phyloP scores from a whole-genome alignment of 2,797 vertebrate genomes.

The Oryzias dopingdopingensis region DNA sequence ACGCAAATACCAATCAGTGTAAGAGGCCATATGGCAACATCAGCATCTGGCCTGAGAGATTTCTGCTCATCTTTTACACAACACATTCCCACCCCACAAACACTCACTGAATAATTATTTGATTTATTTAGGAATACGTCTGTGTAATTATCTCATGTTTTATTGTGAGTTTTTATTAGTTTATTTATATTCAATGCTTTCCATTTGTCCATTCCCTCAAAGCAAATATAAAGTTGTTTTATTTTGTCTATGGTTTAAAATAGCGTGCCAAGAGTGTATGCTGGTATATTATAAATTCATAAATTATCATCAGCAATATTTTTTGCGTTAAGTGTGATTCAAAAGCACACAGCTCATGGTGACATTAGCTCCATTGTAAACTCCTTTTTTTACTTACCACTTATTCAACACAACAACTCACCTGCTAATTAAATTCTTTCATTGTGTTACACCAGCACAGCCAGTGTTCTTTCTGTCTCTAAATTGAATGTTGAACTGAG shows the following conservation, averaged over 20 bases:
- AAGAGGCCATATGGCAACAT: conserved; percentile 67
- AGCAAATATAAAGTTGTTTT: too few species aligned
- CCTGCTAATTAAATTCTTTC: conserved; percentile 32
- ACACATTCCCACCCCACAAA: conserved; percentile 15
- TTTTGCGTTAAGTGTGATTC: conserved; percentile 20
- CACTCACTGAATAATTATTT: conserved; percentile 9
- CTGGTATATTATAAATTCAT: too few species aligned
- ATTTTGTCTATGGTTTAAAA: too few species aligned
- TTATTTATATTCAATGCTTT: too few species aligned
- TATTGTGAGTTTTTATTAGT: too few species aligned
- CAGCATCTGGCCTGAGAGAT: conserved; percentile 61
- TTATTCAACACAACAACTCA: conserved; percentile 21
- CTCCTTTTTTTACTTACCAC: conserved; percentile 29
- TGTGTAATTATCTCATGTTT: conserved; percentile 1
- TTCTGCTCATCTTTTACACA: conserved; percentile 61
- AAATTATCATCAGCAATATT: neutral
- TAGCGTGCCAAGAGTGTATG: too few species aligned
- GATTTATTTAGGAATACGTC: conserved; percentile 18
- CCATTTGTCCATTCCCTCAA: too few species aligned
- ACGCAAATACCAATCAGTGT: conserved; percentile 48
- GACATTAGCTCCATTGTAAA: conserved; percentile 24
- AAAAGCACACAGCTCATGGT: conserved; percentile 22
- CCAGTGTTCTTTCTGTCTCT: conserved; percentile 10
- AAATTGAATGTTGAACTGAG: conserved; percentile 22
- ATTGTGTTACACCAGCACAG: conserved; percentile 27